Base-by-base conservation (phyloP, 1,140 invertebrate species). In the Trichogramma pretiosum region DNA sequence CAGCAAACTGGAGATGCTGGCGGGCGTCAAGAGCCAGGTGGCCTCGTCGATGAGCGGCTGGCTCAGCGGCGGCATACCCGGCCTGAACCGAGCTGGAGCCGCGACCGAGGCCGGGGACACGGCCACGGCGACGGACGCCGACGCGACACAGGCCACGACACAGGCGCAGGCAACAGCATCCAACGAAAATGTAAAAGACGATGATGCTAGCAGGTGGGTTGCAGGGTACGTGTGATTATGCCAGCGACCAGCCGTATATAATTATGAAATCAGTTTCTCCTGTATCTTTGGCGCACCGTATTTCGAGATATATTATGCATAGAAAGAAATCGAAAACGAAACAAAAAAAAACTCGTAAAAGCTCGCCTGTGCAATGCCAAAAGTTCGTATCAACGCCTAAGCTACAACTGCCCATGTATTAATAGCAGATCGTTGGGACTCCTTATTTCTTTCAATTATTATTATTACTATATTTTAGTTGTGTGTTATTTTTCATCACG, bases 1-100 rank as follows among this genome's bases (percentile, higher is more conserved):
- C 54, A 82, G 85, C 64, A 83, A 80, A 52, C 59, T 85, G 56
- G 82, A 85, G 54, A 82, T 88, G 77, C 76, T 89, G 52, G 83
- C 83, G 48, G 87, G 86, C 58, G 85, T 88, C 28, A 88, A 88
- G 68, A 80, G 77, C 26, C 82, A 85, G 67, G 84, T 87, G 77
- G 82, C 78, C 3, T 80, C 76, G 66, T 80, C 77, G 67, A 84
- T 87, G 77, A 82, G 78, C 8, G 84, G 84, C 9, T 89, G 85
- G 87, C 67, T 86, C 40, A 81, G 82, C 41, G 79, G 82, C 7
- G 81, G 81, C 8, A 78, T 83, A 45, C 33, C 49, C 9, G 84
- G 84, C 49, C 68, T 87, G 46, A 76, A 82, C 60, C 67, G 68
- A 11, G 61, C 70, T 30, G 63, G 60, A 21, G 70, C 67, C 23